A percentile compares a stretch with the other conserved stretches of the same genome.
Conservation (phyloP, 2,888 invertebrate species). For the Galerucella nymphaeae region DNA sequence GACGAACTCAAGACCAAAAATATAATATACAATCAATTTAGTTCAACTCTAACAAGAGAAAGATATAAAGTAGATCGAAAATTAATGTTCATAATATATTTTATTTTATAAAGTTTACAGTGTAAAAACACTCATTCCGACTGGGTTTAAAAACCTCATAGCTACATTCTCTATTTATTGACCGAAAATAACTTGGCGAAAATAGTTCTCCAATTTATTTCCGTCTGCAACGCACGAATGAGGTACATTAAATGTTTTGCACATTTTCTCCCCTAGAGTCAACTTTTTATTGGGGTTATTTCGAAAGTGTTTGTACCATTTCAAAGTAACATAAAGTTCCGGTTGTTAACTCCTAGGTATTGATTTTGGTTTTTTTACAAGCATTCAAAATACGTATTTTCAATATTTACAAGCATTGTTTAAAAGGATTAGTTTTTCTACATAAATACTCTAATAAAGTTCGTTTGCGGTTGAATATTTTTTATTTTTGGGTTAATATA, state of each 20-base stretch:
- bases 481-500: too few species aligned
- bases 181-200: conserved; percentile 21
- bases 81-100: too few species aligned
- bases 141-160: conserved; percentile 11
- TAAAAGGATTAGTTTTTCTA: background rate
- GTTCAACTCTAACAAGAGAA: too few species aligned
- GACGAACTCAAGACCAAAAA: too few species aligned
- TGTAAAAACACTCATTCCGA: background rate
- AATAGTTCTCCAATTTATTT: conserved; percentile 28
- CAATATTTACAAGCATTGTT: background rate
- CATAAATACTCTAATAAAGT: too few species aligned
- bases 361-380: conserved; percentile 5
- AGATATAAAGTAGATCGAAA: too few species aligned
- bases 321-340: conserved; percentile 1
- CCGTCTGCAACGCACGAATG: conserved; percentile 23
- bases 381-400: background rate
- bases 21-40: too few species aligned
- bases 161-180: conserved; percentile 14
- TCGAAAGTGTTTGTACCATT: conserved; percentile 10
- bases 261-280: conserved; percentile 21
- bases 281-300: conserved; percentile 27
- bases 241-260: conserved; percentile 25
- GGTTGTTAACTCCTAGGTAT: conserved; percentile 6
- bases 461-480: too few species aligned
- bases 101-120: background rate